Evolutionary conservation across 2,888 invertebrate genomes (phyloP), one percentile per base, ranked within the genome.

Genomic region (Pollenia griseotomentosa): DNA sequence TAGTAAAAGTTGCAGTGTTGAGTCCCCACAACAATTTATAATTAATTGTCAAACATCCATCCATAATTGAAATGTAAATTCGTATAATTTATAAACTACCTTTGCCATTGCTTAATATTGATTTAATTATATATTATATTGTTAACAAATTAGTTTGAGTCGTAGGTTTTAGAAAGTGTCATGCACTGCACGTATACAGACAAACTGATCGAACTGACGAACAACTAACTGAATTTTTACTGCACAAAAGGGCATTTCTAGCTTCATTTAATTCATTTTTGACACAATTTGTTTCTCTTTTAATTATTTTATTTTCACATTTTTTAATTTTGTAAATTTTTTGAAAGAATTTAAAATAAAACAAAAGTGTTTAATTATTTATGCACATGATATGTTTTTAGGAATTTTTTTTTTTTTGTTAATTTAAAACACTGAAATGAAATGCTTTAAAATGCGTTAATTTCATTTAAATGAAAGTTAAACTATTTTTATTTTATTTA

Each of bases 381-480:
- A 84, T 79, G 84, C 84, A 19, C 59, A 66, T 48, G 66, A 59
- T 65, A 79, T 68, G 70, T 66, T 68, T 42, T 63, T 42, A 7
- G 40, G 42, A 63, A 0, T 74, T 63, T 53, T 16, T 33, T 48
- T 12, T 40, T 74, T 1, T 19, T 19, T 61, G 12, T 33, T 33
- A 4, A 2, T 12, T 1, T 59, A 33, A 33, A 33, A 12, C 16
- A 6, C 19, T 48, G 40, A 51, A 55, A 16, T 75, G 61, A 74
- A 85, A 85, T 85, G 73, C 78, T 68, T 85, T 66, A 85, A 85
- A 73, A 86, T 86, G 82, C 82, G 48, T 82, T 81, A 68, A 78
- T 74, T 86, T 84, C 44, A 66, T 68, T 82, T 44, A 83, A 83
- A 83, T 75, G 82, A 83, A 83, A 83, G 82, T 83, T 44, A 23